Conservation (phyloP, 2,888 invertebrate species). For the Macrophya annulata region DNA sequence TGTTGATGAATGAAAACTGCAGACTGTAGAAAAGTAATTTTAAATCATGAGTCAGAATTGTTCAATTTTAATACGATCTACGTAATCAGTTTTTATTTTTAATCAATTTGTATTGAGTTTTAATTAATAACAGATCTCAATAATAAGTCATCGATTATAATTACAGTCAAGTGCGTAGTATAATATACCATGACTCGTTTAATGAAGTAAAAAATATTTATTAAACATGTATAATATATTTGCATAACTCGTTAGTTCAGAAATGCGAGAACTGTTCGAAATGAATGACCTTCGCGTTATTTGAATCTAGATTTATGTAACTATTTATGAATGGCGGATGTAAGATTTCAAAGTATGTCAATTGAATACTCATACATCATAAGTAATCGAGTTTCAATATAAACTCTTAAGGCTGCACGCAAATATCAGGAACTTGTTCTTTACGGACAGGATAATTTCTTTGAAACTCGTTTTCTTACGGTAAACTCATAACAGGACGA, state of each 20-base stretch:
- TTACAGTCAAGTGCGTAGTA: neutral
- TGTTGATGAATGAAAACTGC: neutral
- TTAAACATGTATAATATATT: slow-evolving; percentile 2
- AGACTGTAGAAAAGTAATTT: neutral
- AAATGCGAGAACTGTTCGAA: slow-evolving; percentile 10
- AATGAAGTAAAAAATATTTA: neutral
- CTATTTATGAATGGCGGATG: slow-evolving; percentile 34
- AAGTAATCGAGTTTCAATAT: no score
- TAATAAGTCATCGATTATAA: neutral
- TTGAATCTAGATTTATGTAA: slow-evolving; percentile 30
- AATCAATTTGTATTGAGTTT: neutral
- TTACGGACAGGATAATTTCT: neutral
- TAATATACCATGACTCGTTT: no score
- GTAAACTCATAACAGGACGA: neutral
- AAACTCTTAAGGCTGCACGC: no score
- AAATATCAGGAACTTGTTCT: neutral
- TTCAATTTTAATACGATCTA: neutral
- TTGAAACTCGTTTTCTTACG: neutral
- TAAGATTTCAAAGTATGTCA: neutral
- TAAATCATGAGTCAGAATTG: neutral
- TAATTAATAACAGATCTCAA: neutral
- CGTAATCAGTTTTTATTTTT: neutral
- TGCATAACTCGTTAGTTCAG: slow-evolving; percentile 41
- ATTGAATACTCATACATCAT: neutral
- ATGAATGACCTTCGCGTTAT: neutral